A percentile compares a stretch with the other conserved stretches of the same genome.
phyloP scores from a whole-genome alignment of 2,888 invertebrate genomes.

The Encarsia formosa region DNA sequence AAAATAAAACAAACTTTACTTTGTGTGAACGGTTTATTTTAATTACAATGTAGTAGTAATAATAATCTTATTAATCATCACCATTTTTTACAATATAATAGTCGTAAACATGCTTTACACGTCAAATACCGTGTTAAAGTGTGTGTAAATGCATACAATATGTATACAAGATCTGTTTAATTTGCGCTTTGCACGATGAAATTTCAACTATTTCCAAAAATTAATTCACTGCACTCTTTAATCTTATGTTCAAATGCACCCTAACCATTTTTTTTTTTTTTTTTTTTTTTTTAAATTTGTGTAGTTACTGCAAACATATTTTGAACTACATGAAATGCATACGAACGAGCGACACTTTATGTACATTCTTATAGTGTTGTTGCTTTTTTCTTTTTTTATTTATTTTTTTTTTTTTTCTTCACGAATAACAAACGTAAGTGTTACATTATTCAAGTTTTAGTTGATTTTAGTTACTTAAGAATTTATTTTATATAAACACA shows the following conservation, averaged over 20 bases:
- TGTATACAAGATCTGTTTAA: constrained; percentile 19
- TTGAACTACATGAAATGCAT: constrained; percentile 29
- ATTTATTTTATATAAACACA: constrained; percentile 9
- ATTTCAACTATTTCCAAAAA: background rate
- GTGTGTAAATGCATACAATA: constrained; percentile 12
- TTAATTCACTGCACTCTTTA: constrained; percentile 9
- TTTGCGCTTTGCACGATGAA: background rate
- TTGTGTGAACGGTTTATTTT: constrained; percentile 44
- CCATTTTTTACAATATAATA: constrained; percentile 34
- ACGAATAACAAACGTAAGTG: constrained; percentile 23
- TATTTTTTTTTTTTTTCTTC: constrained; percentile 25
- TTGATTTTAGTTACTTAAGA: constrained; percentile 14
- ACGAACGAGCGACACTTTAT: constrained; percentile 31
- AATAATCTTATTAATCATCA: constrained; percentile 35
- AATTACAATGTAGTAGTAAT: constrained; percentile 42
- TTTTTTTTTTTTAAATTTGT: constrained; percentile 9
- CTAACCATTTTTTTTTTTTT: constrained; percentile 17
- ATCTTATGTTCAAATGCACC: constrained; percentile 9
- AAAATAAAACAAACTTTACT: background rate
- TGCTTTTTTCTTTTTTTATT: constrained; percentile 3
- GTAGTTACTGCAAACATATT: constrained; percentile 26
- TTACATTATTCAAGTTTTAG: constrained; percentile 16
- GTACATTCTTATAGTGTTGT: constrained; percentile 28
- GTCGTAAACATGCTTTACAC: constrained; percentile 33
- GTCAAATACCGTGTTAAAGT: constrained; percentile 27